A percentile compares a stretch with the other conserved stretches of the same genome.
Evolutionary conservation across 1,140 invertebrate genomes (phyloP).

Genomic region (Apis florea): DNA sequence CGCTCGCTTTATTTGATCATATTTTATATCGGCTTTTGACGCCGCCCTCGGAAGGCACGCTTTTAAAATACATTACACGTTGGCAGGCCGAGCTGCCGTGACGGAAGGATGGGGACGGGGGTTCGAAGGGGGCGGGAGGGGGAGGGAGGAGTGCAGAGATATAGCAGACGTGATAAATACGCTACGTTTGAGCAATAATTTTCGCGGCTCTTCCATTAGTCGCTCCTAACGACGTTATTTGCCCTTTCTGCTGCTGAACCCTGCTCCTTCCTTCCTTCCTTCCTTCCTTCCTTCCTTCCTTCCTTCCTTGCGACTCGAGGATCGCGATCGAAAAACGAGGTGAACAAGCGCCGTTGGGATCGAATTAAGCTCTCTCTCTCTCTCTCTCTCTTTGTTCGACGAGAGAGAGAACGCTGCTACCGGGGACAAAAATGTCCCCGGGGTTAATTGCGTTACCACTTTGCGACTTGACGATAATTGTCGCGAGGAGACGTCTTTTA

Average conservation of each 20-base stretch:
- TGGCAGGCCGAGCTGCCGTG: constrained; percentile 27
- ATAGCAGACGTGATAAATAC: constrained; percentile 62
- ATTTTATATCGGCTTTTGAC: constrained; percentile 69
- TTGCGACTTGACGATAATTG: constrained; percentile 5
- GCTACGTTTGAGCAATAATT: constrained; percentile 66
- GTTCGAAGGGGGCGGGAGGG: not conserved
- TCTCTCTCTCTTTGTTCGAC: not conserved
- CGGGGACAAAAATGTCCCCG: not conserved
- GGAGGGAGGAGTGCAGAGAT: constrained; percentile 34
- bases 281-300: no score
- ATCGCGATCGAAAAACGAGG: constrained; percentile 35
- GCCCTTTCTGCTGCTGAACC: constrained; percentile 28
- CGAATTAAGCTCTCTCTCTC: constrained; percentile 3
- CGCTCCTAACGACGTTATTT: constrained; percentile 62
- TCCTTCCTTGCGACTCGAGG: constrained; percentile 17
- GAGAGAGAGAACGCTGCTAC: no score
- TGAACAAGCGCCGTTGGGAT: not conserved
- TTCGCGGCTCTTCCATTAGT: constrained; percentile 67
- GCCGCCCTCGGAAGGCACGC: constrained; percentile 66
- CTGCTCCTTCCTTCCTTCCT: no score
- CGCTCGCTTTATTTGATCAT: constrained; percentile 68
- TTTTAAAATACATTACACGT: constrained; percentile 70
- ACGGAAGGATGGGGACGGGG: not conserved
- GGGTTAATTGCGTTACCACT: constrained; percentile 1
- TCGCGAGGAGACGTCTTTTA: not conserved